Evolutionary conservation across 2,797 vertebrate genomes (phyloP).

Genomic region (Channa striata): DNA sequence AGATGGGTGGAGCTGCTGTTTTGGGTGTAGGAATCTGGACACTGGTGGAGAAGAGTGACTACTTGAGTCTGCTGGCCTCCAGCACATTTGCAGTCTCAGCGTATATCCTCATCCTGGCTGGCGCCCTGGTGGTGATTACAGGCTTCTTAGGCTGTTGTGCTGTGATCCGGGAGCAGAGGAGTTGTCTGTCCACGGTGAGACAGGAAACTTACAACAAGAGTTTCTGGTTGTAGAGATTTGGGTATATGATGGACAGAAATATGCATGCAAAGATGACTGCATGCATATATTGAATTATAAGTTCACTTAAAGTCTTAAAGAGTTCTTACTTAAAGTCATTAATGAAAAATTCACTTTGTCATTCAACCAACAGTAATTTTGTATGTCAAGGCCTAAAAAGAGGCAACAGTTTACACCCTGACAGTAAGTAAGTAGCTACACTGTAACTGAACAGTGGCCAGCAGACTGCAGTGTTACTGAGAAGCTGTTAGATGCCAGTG

Average conservation of each 20-base stretch:
- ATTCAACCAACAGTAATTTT: too few relatives aligned
- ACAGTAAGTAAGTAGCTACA: too few relatives aligned
- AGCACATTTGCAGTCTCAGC: conserved; percentile 89
- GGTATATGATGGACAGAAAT: neutral
- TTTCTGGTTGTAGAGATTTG: conserved; percentile 10
- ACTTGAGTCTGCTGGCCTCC: conserved; percentile 88
- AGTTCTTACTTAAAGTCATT: neutral
- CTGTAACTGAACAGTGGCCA: too few relatives aligned
- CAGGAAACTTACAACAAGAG: neutral
- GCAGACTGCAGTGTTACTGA: too few relatives aligned
- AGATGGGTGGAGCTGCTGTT: conserved; percentile 88
- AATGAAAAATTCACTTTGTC: too few relatives aligned
- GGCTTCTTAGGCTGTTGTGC: conserved; percentile 91
- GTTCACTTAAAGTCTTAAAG: too few relatives aligned
- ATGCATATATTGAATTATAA: too few relatives aligned
- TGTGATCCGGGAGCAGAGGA: conserved; percentile 87
- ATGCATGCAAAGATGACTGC: neutral
- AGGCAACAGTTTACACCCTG: too few relatives aligned
- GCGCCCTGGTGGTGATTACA: conserved; percentile 87
- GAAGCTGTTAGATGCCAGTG: neutral
- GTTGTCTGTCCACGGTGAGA: conserved; percentile 86
- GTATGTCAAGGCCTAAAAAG: too few relatives aligned
- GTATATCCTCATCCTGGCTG: conserved; percentile 89
- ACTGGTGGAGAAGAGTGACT: conserved; percentile 89
- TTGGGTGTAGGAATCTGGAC: conserved; percentile 91